Percentiles rank a stretch among this genome's conserved stretches.
phyloP scores from a whole-genome alignment of 2,888 invertebrate genomes.

The Erannis defoliaria region DNA sequence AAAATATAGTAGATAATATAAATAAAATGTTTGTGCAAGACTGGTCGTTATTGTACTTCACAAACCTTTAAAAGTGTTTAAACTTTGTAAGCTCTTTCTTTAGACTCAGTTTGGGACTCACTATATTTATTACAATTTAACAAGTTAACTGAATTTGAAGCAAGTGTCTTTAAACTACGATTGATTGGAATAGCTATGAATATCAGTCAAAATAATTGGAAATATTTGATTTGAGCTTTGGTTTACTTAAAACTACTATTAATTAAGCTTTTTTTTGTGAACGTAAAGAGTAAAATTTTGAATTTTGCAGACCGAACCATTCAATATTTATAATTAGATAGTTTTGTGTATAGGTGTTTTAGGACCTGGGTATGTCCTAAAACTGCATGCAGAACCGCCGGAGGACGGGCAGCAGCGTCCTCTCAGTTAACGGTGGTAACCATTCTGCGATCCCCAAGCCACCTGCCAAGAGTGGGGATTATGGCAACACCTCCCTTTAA shows the following conservation, averaged over 20 bases:
- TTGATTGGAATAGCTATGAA: constrained; percentile 27
- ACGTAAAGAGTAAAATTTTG: too few species aligned
- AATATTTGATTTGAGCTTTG: constrained; percentile 13
- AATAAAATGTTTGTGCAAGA: constrained; percentile 11
- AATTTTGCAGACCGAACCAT: too few species aligned
- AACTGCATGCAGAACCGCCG: too few species aligned
- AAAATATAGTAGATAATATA: too few species aligned
- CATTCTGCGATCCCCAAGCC: too few species aligned
- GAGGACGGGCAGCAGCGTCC: too few species aligned
- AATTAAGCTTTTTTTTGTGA: not conserved
- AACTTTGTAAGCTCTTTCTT: constrained; percentile 35
- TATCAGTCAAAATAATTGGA: constrained; percentile 11
- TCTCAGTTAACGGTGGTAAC: too few species aligned
- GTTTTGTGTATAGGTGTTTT: too few species aligned
- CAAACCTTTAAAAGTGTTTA: constrained; percentile 27
- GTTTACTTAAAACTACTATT: constrained; percentile 11
- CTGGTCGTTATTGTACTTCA: constrained; percentile 29
- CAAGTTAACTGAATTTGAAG: constrained; percentile 27
- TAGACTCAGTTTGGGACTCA: constrained; percentile 27
- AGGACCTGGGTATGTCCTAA: too few species aligned
- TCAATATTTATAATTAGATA: too few species aligned
- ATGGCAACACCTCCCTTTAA: too few species aligned
- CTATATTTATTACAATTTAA: constrained; percentile 26
- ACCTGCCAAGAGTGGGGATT: too few species aligned
- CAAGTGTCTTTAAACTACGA: constrained; percentile 23